Conservation (phyloP, 1,140 invertebrate genomes). For the Eubasilissa regina region DNA sequence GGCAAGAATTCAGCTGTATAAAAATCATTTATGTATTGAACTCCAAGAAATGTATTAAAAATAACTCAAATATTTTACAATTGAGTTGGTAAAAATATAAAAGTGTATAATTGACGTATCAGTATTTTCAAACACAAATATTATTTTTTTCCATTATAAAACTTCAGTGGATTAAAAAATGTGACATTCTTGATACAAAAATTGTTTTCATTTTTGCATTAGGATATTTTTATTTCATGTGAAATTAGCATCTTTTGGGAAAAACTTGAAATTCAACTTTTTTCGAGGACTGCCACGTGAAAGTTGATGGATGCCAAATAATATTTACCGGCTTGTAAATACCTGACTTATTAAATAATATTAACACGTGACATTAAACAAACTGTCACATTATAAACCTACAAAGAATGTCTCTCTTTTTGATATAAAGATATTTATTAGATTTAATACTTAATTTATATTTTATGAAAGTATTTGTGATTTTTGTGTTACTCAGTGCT, state of each 20-base stretch:
- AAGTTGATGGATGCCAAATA: neutral
- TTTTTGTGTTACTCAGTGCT: slow-evolving; percentile 21
- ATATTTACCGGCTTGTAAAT: slow-evolving; percentile 20
- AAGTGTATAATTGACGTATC: slow-evolving; percentile 1
- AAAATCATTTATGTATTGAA: slow-evolving; percentile 58
- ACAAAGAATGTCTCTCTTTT: slow-evolving; percentile 34
- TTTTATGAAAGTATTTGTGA: slow-evolving; percentile 30
- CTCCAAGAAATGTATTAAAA: neutral
- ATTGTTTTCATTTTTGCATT: no score
- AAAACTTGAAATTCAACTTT: neutral
- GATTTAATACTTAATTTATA: slow-evolving; percentile 15
- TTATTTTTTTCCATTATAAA: no score
- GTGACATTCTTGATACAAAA: no score
- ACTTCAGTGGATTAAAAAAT: no score
- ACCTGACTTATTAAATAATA: slow-evolving; percentile 1
- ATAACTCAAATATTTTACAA: slow-evolving; percentile 6
- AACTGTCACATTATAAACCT: neutral
- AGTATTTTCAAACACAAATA: neutral
- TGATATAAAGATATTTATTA: slow-evolving; percentile 41
- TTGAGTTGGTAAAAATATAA: neutral
- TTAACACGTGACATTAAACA: slow-evolving; percentile 5
- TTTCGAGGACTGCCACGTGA: neutral
- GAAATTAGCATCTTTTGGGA: no score
- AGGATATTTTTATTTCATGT: no score
- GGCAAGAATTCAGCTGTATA: slow-evolving; percentile 90